phyloP scores from a whole-genome alignment of 2,113 vertebrate genomes.

The Brevimyrus niger region DNA sequence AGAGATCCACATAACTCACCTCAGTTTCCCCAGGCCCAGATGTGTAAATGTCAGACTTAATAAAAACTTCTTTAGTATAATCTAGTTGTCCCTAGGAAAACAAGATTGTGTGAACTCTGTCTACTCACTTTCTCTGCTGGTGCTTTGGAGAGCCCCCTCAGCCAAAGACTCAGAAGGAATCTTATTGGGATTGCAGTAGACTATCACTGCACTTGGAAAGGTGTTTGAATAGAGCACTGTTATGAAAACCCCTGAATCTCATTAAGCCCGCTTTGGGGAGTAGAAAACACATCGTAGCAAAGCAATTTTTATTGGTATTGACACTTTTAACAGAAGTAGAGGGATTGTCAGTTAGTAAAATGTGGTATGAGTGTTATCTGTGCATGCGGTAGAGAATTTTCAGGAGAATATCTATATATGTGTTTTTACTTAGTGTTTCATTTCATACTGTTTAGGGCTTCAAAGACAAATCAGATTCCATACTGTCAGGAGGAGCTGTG shows the following conservation, averaged over 20 bases:
- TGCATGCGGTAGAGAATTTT: constrained; percentile 22
- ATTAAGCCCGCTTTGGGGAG: constrained; percentile 20
- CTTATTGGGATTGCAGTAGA: constrained; percentile 11
- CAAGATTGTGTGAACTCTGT: constrained; percentile 19
- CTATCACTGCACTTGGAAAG: constrained; percentile 9
- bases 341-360: constrained; percentile 30
- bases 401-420: constrained; percentile 11
- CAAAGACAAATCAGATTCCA: constrained; percentile 58
- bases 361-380: not conserved
- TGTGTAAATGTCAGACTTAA: constrained; percentile 35
- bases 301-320: constrained; percentile 27
- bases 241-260: constrained; percentile 22
- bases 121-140: constrained; percentile 6
- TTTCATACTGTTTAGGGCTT: constrained; percentile 44
- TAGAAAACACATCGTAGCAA: constrained; percentile 17
- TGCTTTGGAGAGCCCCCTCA: constrained; percentile 12
- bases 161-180: constrained; percentile 18
- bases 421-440: constrained; percentile 8
- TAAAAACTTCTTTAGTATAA: constrained; percentile 18
- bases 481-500: constrained; percentile 39
- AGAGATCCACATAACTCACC: not conserved
- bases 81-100: constrained; percentile 18
- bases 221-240: constrained; percentile 22
- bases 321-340: constrained; percentile 27
- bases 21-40: not conserved